Conservation (phyloP, 2,797 vertebrate species). For the Catamblyrhynchus diadema region DNA sequence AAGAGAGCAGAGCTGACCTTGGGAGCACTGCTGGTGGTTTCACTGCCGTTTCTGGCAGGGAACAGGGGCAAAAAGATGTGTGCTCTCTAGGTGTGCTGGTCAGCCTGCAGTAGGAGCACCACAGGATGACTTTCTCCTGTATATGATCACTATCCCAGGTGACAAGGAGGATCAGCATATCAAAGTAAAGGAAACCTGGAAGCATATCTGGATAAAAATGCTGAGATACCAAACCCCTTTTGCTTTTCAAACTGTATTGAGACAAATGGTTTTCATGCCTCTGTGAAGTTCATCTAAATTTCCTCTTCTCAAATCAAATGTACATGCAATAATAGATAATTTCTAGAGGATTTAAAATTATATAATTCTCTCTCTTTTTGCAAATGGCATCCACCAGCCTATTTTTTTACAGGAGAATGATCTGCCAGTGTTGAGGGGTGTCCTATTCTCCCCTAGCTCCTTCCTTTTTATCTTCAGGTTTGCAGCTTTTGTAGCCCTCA, state of each 20-base stretch:
- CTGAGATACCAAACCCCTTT: background rate
- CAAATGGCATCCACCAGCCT: background rate
- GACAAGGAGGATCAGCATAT: background rate
- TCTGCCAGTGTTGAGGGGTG: accelerated
- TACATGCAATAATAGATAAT: background rate
- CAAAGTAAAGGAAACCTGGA: background rate
- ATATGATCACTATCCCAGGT: accelerated
- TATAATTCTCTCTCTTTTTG: background rate
- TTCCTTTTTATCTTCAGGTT: background rate
- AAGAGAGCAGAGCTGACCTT: background rate
- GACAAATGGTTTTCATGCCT: background rate
- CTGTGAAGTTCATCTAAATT: background rate
- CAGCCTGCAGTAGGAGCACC: background rate
- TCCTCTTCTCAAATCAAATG: background rate
- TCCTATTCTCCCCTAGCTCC: background rate
- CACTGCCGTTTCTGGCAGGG: background rate
- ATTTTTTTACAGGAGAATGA: background rate
- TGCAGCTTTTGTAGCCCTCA: background rate
- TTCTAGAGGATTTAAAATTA: background rate
- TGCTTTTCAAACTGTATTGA: background rate
- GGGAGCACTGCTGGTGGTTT: background rate
- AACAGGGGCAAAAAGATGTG: background rate
- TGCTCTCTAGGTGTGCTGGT: background rate
- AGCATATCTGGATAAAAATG: accelerated
- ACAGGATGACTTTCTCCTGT: accelerated